Evolutionary conservation across 2,113 vertebrate species (phyloP), one percentile per base, ranked within the genome.

Genomic region (Parotia lawesii): DNA sequence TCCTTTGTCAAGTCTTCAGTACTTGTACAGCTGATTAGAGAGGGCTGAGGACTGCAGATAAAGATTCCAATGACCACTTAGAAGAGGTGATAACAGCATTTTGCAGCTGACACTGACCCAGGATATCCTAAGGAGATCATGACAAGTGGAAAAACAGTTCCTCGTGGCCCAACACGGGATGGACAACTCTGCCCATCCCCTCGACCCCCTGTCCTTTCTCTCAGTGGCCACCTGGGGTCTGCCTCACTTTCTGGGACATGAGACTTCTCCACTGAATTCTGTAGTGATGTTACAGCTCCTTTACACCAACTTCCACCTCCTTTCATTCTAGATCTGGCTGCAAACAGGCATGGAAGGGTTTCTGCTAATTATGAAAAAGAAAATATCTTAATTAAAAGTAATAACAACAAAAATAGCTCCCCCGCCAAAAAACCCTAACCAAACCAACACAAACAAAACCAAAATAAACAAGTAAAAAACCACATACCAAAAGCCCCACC

Each of bases 111-210:
- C 25, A 5, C 27, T 12, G 27, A 35, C 4, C 40, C 76, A 31
- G 40, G 38, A 5, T 25, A 4, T 25, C 33, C 61, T 54, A 20
- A 37, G 25, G 33, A 44, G 48, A 53, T 2, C 31, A 18, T 0
- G 16, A 6, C 24, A 15, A 44, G 19, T n/a, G 48, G 38, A 78
- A 15, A 31, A 62, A n/a, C 37, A 51, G 18, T 8, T 7, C 58
- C 47, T n/a, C 1, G 2, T 3, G 11, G 15, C 25, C 54, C 28
- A 42, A 1, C 29, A 42, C 1, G 3, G 60, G 48, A 44, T 53
- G 37, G 38, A 23, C 19, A 53, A 24, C 38, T 64, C 29, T 54
- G 48, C 24, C 38, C 19, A 64, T 53, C 11, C 1, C 38, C 48
- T 45, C 20, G 31, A 35, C 5, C 2, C 25, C 48, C 47, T 1